These are phyloP conservation scores for Setipinna tenuifilis DNA, from an alignment of 2,797 vertebrate genomes.

Conservation along the genomic window DNA sequence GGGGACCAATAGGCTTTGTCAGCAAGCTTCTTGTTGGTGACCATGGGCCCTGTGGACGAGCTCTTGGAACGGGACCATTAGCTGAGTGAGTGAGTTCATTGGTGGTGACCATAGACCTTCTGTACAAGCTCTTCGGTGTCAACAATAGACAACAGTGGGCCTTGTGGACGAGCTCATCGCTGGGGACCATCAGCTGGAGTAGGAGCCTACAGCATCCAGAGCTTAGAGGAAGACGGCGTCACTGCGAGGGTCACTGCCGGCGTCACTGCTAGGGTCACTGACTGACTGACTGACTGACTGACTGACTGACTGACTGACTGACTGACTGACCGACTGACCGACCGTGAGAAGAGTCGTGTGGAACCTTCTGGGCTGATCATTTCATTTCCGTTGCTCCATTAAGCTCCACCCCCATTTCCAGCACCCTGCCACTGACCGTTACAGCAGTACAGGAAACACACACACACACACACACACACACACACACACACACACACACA, in stretches of 20 bases:
- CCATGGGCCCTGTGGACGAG: background rate
- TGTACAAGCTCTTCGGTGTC: background rate
- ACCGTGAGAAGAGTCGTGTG: no score
- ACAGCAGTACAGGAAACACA: background rate
- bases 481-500: background rate
- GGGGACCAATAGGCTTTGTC: background rate
- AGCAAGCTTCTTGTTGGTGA: constrained; percentile 34
- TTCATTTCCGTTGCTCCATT: background rate
- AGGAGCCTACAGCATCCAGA: background rate
- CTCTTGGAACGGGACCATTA: background rate
- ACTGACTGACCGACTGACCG: no score
- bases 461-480: background rate
- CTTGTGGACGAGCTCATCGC: background rate
- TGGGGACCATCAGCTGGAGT: background rate
- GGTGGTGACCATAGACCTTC: background rate
- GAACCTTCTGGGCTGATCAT: no score
- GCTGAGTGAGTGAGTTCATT: background rate
- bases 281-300: background rate
- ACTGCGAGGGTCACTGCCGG: background rate
- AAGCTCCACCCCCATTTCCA: background rate
- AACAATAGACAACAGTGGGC: background rate
- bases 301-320: background rate
- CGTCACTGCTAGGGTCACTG: no score
- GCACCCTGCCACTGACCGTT: background rate
- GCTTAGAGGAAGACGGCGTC: background rate